Percentiles rank a stretch among this genome's conserved stretches.
Evolutionary conservation across 2,797 vertebrate genomes (phyloP).

Genomic region (Sebastes hubbsi): DNA sequence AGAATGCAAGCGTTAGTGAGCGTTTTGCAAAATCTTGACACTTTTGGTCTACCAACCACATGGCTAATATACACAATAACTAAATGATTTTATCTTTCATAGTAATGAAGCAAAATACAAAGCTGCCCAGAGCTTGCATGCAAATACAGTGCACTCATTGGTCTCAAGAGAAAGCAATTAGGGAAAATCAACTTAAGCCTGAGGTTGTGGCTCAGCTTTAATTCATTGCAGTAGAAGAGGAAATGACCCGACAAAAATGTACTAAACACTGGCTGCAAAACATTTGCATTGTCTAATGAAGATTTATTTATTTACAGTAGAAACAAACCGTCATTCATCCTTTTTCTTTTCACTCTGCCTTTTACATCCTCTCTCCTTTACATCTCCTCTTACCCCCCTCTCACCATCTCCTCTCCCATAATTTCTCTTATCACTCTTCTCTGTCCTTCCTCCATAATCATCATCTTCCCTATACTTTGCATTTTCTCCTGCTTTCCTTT

Average conservation of each 20-base stretch:
- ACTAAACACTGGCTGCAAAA: neutral
- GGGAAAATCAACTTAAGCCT: slow-evolving; percentile 22
- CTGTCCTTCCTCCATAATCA: neutral
- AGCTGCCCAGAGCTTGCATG: neutral
- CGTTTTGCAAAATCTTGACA: neutral
- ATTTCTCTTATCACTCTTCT: neutral
- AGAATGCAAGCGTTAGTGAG: neutral
- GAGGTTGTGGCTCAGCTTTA: slow-evolving; percentile 4
- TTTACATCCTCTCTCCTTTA: neutral
- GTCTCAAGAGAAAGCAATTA: slow-evolving; percentile 28
- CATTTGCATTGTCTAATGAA: neutral
- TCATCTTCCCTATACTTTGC: neutral
- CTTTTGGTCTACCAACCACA: neutral
- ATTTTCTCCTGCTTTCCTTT: neutral
- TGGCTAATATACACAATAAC: neutral
- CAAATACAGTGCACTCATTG: neutral
- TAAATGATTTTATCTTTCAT: slow-evolving; percentile 1
- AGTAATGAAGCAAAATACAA: slow-evolving; percentile 18
- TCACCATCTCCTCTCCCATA: neutral
- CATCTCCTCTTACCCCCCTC: neutral
- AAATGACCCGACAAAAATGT: neutral
- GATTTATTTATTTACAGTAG: neutral
- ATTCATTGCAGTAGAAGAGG: slow-evolving; percentile 8
- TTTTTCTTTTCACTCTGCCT: neutral
- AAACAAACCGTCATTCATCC: neutral